Evolutionary conservation across 2,113 vertebrate genomes (phyloP), one percentile per base, ranked within the genome.

Genomic region (Psilopsiagon aymara): DNA sequence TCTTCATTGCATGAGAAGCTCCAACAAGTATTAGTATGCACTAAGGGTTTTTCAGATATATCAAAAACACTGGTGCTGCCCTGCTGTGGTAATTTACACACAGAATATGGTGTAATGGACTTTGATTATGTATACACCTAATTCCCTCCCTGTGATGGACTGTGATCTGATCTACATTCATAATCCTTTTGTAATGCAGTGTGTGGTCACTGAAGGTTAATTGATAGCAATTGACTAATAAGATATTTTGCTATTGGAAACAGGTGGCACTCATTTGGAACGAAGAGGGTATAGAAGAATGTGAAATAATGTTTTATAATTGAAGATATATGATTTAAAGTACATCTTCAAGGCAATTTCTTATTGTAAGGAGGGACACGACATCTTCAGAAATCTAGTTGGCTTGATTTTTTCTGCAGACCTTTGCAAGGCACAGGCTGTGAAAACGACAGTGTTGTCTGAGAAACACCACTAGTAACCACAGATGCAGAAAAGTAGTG

Each of bases 101-200:
- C 41, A 76, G 57, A 66, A 46, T 95, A 94, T 52, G 60, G 55
- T 74, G 53, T 92, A 95, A 95, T 85, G 63, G 80, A 68, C 82
- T 97, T 94, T 96, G 88, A 93, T 94, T 96, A 96, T 91, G 92
- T 86, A 94, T 91, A 85, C 59, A 87, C 39, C 81, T 96, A 96
- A 96, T 94, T 96, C 88, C 70, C 21, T 91, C 29, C 67, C 43
- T 52, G 63, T 96, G 95, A 92, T 94, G 88, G 90, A 96, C 94
- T 87, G 83, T 76, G 90, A 94, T 97, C 92, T 94, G 74, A 96
- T 96, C 84, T 92, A 93, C 93, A 94, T 91, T 96, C 88, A 77
- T 94, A 96, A 97, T 96, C 92, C 92, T 94, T 94, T 85, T 60
- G 79, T 95, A 96, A 94, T 89, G 74, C 90, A 96, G 92, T 84